Evolutionary conservation across 1,140 invertebrate genomes (phyloP), one percentile per base, ranked within the genome.

Genomic region (Heterodera carotae): DNA sequence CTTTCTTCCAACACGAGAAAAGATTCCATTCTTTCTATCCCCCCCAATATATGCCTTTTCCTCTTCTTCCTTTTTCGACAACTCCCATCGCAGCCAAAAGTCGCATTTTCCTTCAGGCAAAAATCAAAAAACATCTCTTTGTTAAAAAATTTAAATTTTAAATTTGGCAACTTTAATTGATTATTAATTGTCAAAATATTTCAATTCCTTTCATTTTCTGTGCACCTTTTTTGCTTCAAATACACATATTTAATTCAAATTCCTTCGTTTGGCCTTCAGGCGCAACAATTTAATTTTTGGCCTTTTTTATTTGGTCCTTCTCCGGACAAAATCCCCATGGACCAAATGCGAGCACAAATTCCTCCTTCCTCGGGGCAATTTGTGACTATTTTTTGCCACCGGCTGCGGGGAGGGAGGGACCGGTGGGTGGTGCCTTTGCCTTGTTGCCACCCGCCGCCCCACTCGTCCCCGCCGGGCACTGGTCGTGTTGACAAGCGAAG

Each of bases 331-430:
- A 18, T 53, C 48, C 48, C 48, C 5, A 53, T 18, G 48, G 48
- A 53, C 48, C 48, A 53, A n/a, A 53, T 53, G 48, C 48, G 48
- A 53, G 48, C 48, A 53, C 48, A 53, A 53, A 53, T 34, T 66
- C 10, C n/a, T n/a, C n/a, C 62, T 29, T 34, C 62, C 27, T 22
- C 62, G 62, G 27, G 27, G 62, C 62, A 29, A 34, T 66, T 29
- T 66, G 62, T 66, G 62, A 31, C 33, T 29, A 29, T 34, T 66
- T 34, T 66, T 66, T 29, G 27, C 62, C 8, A n/a, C 62, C 5
- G n/a, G n/a, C n/a, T n/a, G n/a, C n/a, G n/a, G n/a, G n/a, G n/a
- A n/a, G n/a, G n/a, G n/a, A n/a, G n/a, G n/a, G n/a, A n/a, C n/a
- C n/a, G n/a, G n/a, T n/a, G n/a, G n/a, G n/a, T n/a, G n/a, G 7